These are phyloP conservation scores for Hydrotaea diabolus DNA, from an alignment of 2,888 invertebrate species.

Conservation along the genomic window DNA sequence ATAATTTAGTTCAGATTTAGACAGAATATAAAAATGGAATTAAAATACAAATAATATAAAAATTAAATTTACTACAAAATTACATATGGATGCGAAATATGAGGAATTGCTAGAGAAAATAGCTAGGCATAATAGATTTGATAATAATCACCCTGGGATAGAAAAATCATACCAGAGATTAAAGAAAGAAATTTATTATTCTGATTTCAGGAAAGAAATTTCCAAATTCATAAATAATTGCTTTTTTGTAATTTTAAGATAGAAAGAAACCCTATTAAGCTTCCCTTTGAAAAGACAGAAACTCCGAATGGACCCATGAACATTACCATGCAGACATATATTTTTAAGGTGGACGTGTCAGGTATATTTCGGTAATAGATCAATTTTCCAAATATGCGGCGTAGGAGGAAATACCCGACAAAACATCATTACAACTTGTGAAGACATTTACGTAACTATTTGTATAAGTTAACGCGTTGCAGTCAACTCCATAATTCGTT, in stretches of 20 bases:
- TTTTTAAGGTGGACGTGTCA: not conserved
- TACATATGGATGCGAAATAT: no score
- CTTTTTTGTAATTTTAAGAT: slow-evolving; percentile 4
- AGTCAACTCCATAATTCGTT: no score
- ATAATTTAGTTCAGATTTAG: not conserved
- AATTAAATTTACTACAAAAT: not conserved
- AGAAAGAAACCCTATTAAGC: no score
- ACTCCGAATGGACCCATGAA: no score
- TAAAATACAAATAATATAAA: not conserved
- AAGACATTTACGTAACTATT: slow-evolving; percentile 3
- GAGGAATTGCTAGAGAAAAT: no score
- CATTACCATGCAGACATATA: slow-evolving; percentile 1
- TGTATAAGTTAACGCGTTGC: no score
- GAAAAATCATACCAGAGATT: no score
- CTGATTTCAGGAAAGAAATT: slow-evolving; percentile 16
- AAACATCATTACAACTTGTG: no score
- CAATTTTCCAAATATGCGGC: not conserved
- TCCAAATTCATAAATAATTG: slow-evolving; percentile 2
- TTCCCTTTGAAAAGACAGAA: no score
- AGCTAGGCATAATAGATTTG: no score
- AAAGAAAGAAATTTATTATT: slow-evolving; percentile 4
- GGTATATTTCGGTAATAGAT: not conserved
- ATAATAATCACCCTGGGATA: slow-evolving; percentile 22
- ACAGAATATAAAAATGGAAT: not conserved
- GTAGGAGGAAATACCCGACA: slow-evolving; percentile 1